Evolutionary conservation across 1,140 invertebrate species (phyloP), one percentile per base, ranked within the genome.

Genomic region (Papilio dardanus): DNA sequence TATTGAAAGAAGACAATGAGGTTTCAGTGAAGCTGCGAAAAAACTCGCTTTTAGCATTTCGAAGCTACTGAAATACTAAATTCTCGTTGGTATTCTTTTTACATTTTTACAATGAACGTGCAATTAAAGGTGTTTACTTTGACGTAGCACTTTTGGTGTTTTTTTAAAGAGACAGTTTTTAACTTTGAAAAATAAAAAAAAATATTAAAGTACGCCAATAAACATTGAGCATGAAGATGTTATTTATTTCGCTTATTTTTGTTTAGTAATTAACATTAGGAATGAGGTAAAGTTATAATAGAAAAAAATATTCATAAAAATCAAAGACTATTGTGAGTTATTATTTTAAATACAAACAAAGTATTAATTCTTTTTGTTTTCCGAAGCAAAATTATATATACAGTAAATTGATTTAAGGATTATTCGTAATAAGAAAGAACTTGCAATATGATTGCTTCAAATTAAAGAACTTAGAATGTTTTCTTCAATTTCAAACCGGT

Each of bases 381-480:
- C 54, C 16, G 10, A 62, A 30, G 12, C 54, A 28, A 62, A 62
- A 28, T 28, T 21, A 28, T 62, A 62, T 10, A 16, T 62, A 62
- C 24, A 3, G 54, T 14, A 30, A 62, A 62, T 62, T 16, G 54
- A 62, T 16, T 30, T 46, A 19, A 46, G 54, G 14, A 54, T 54
- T 54, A 16, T 24, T 62, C 24, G 54, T 62, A 62, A 62, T 62
- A 14, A 16, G 54, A 62, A 62, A 62, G 54, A 28, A 24, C 54
- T 62, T 28, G 24, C 12, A 24, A 46, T 46, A 46, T 28, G 24
- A 30, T 62, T 62, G 21, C 12, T 62, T 62, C 12, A 62, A 62
- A 62, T 62, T 62, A 62, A 62, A 62, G 54, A 62, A 58, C 10
- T 21, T 19, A 62, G 24, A 62, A 62, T 62, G 54, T 62, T 62